These are phyloP conservation scores for Thinocorus orbignyianus DNA, from an alignment of 2,113 vertebrate species.

Conservation along the genomic window DNA sequence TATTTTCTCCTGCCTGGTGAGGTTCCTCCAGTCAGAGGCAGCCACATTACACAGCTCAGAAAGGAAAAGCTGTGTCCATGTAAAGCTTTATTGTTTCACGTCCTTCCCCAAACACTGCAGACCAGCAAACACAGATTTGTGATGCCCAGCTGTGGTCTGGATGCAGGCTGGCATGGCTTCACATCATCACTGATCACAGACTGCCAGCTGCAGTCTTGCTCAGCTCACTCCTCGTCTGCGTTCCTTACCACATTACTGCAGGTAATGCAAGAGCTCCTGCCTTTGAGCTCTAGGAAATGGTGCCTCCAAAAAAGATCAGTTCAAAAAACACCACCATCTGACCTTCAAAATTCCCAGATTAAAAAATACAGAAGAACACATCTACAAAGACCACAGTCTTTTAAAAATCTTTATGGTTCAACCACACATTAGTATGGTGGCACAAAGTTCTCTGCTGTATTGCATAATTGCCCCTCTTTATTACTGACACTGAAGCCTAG, in stretches of 20 bases:
- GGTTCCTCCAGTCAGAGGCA: background rate
- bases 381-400: background rate
- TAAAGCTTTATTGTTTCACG: background rate
- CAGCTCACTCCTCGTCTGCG: background rate
- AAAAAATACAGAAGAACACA: background rate
- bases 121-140: background rate
- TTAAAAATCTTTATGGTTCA: background rate
- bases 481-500: background rate
- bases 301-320: background rate
- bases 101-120: background rate
- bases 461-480: background rate
- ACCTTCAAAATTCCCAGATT: background rate
- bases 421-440: background rate
- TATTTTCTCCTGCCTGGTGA: background rate
- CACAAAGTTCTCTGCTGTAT: accelerated
- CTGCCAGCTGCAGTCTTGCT: background rate
- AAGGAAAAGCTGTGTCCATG: background rate
- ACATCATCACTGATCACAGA: background rate
- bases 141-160: background rate
- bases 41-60: background rate
- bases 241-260: background rate
- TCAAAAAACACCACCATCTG: background rate
- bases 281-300: background rate
- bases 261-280: background rate
- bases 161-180: background rate